A percentile compares a stretch with the other conserved stretches of the same genome.
These are phyloP conservation scores for Tolmerus cingulatus DNA, from an alignment of 2,888 invertebrate genomes.

Conservation along the genomic window DNA sequence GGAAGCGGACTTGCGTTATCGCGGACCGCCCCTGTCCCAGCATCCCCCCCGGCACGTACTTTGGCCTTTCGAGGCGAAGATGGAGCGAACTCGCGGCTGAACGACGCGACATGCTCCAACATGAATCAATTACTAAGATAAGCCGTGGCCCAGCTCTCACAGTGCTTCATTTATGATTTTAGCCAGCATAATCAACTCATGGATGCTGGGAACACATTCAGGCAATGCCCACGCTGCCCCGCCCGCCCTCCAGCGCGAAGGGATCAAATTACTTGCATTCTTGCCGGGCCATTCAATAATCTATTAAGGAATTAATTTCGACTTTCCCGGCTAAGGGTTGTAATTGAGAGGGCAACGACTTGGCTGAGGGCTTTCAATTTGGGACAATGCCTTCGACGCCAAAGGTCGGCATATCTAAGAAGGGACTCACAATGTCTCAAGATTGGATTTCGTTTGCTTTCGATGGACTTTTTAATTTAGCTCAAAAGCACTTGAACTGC, in stretches of 20 bases:
- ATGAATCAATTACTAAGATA: neutral
- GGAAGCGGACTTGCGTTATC: neutral
- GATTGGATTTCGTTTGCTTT: neutral
- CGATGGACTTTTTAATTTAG: neutral
- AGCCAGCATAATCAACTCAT: neutral
- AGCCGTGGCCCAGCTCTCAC: neutral
- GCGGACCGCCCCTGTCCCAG: neutral
- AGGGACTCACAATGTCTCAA: neutral
- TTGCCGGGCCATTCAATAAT: neutral
- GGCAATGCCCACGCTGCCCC: neutral
- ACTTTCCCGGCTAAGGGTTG: neutral
- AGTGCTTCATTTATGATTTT: neutral
- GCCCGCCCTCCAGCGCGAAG: neutral
- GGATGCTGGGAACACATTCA: neutral
- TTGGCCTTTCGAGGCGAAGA: neutral
- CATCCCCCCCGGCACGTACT: neutral
- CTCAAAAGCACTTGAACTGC: neutral
- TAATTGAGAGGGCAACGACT: neutral
- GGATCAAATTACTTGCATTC: neutral
- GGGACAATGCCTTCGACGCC: neutral
- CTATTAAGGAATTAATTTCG: neutral
- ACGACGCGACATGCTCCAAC: neutral
- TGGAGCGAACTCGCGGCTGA: neutral
- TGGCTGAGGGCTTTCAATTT: neutral
- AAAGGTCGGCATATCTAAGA: neutral